Evolutionary conservation across 2,797 vertebrate genomes (phyloP).

Genomic region (Tragelaphus oryx): DNA sequence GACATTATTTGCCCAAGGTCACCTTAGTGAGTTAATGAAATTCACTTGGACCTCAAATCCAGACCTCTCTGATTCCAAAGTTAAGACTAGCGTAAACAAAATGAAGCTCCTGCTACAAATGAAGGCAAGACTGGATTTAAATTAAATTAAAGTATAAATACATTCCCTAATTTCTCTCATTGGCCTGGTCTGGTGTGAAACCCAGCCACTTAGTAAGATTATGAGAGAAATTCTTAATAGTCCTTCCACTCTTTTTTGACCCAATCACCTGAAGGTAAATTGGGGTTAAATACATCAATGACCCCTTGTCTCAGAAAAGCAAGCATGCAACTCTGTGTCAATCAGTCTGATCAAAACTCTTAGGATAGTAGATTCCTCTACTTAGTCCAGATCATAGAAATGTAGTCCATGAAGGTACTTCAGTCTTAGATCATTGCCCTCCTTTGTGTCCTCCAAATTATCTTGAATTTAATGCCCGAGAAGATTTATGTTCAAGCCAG

Average conservation of each 20-base stretch:
- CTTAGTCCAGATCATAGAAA: neutral
- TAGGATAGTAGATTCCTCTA: neutral
- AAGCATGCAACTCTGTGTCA: neutral
- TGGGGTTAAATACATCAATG: neutral
- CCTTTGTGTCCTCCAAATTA: neutral
- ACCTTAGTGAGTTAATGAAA: neutral
- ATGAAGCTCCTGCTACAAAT: neutral
- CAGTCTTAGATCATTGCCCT: neutral
- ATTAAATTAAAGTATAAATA: neutral
- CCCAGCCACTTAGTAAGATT: neutral
- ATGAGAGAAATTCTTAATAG: neutral
- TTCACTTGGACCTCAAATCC: neutral
- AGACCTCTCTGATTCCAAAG: neutral
- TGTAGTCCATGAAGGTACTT: neutral
- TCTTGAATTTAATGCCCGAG: neutral
- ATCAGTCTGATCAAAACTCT: neutral
- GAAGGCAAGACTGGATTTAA: neutral
- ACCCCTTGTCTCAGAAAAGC: neutral
- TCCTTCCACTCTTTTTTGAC: neutral
- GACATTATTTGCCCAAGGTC: neutral
- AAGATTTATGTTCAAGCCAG: neutral
- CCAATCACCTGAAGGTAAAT: neutral
- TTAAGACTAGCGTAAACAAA: neutral
- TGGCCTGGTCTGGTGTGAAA: neutral
- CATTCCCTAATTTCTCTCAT: neutral